Base-by-base conservation (phyloP, 2,113 vertebrate genomes). In the Caranx melampygus region DNA sequence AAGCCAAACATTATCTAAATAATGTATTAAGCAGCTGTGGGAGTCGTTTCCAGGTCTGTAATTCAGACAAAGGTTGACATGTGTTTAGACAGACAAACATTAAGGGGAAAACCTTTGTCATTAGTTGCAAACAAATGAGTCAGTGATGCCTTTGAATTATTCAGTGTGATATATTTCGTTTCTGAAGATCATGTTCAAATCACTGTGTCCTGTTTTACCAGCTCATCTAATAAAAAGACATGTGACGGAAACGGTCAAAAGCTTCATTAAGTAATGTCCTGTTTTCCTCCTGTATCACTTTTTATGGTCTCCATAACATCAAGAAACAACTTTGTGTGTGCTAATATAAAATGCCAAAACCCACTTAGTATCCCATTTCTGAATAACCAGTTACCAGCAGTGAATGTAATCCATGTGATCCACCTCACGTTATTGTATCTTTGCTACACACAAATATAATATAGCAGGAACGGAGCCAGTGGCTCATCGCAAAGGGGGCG, bases 1-100 rank as follows among this genome's bases (percentile, higher is more conserved):
- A 52, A 69, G 68, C 47, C 66, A 57, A 58, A 83, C 72, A 81
- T 54, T 21, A 81, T 81, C 35, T 67, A 70, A 87, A 85, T 86
- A 62, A 82, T 76, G 51, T 42, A 81, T 83, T 62, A 51, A 70
- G 47, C 8, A 31, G 18, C 49, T 60, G 72, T 85, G 72, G 47
- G 68, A 66, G 60, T 40, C 5, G 0, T 34, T 54, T 74, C 60
- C 35, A 33, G 1, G n/a, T 6, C 12, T 58, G 2, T 31, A 60
- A 51, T 33, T 40, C 26, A 33, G 33, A 52, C 54, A 58, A 9
- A 78, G 47, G 35, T 18, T 64, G 65, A 67, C 33, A 14, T 82
- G 37, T 75, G 20, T 75, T 73, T 57, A 13, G 45, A 72, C 21
- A 44, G 37, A 55, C 62, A 66, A 44, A n/a, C 10, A 12, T 59